A percentile compares a stretch with the other conserved stretches of the same genome.
These are phyloP conservation scores for Rhinolophus ferrumequinum DNA, from an alignment of 2,113 vertebrate species.

Conservation along the genomic window DNA sequence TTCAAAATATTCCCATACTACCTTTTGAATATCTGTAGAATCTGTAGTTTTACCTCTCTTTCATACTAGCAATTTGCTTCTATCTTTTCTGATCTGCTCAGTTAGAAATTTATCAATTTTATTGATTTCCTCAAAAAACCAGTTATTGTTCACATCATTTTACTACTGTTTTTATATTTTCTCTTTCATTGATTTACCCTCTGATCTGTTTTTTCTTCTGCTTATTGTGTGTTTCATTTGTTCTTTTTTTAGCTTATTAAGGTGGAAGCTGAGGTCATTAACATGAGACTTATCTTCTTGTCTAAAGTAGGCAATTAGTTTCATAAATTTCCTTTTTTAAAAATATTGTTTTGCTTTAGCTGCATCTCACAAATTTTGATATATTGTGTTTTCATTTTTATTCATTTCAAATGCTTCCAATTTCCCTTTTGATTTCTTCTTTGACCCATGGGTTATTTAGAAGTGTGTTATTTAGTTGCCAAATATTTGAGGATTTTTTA, in stretches of 20 bases:
- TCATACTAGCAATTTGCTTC: background rate
- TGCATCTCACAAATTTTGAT: background rate
- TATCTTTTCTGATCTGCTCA: background rate
- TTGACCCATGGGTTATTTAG: background rate
- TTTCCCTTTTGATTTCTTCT: background rate
- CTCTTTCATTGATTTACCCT: background rate
- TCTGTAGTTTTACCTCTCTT: background rate
- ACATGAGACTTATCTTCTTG: background rate
- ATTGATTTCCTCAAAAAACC: background rate
- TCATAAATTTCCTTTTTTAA: background rate
- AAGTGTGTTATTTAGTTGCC: background rate
- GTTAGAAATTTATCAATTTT: background rate
- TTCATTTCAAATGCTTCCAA: background rate
- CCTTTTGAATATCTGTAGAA: background rate
- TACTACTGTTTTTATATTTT: constrained; percentile 2
- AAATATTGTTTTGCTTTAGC: background rate
- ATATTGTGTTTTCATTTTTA: background rate
- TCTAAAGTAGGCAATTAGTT: background rate
- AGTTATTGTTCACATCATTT: background rate
- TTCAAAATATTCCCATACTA: background rate
- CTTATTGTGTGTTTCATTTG: background rate
- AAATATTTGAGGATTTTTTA: background rate
- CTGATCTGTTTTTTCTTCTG: background rate
- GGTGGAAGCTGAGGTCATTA: background rate
- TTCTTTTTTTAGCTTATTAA: background rate